Evolutionary conservation across 2,888 invertebrate genomes (phyloP).

Genomic region (Leptura quadrifasciata): DNA sequence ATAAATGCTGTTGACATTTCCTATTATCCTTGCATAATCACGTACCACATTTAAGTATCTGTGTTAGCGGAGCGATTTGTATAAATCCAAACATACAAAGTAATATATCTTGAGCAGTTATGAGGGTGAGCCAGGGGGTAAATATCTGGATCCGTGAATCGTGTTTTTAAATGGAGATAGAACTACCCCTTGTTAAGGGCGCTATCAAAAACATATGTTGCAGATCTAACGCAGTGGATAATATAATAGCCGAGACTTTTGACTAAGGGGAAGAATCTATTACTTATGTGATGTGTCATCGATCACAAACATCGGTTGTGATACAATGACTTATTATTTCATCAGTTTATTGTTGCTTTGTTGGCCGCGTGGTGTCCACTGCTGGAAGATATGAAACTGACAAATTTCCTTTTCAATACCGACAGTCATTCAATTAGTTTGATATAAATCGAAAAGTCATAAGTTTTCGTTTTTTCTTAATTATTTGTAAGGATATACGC

Average conservation of each 20-base stretch:
- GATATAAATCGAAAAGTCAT: not conserved
- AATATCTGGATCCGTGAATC: conserved; percentile 56
- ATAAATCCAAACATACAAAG: conserved; percentile 30
- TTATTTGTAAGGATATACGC: too few species aligned
- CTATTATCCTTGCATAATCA: conserved; percentile 14
- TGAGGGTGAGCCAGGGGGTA: conserved; percentile 47
- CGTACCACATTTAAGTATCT: not conserved
- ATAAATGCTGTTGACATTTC: conserved; percentile 25
- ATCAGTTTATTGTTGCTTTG: conserved; percentile 33
- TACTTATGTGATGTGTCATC: conserved; percentile 60
- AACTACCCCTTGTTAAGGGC: conserved; percentile 70
- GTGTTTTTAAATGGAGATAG: conserved; percentile 60
- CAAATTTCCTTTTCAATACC: not conserved
- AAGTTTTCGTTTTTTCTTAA: too few species aligned
- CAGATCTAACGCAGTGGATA: conserved; percentile 72
- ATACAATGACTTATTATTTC: conserved; percentile 54
- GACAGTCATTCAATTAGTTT: not conserved
- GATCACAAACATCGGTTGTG: conserved; percentile 59
- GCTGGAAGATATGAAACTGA: conserved; percentile 12
- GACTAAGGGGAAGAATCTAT: conserved; percentile 64
- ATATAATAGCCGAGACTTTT: conserved; percentile 64
- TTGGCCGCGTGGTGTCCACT: conserved; percentile 10
- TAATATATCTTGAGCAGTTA: conserved; percentile 60
- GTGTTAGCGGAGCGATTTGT: conserved; percentile 23
- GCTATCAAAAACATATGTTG: conserved; percentile 74